Evolutionary conservation across 2,888 invertebrate genomes (phyloP), one percentile per base, ranked within the genome.

Genomic region (Muscina levida): DNA sequence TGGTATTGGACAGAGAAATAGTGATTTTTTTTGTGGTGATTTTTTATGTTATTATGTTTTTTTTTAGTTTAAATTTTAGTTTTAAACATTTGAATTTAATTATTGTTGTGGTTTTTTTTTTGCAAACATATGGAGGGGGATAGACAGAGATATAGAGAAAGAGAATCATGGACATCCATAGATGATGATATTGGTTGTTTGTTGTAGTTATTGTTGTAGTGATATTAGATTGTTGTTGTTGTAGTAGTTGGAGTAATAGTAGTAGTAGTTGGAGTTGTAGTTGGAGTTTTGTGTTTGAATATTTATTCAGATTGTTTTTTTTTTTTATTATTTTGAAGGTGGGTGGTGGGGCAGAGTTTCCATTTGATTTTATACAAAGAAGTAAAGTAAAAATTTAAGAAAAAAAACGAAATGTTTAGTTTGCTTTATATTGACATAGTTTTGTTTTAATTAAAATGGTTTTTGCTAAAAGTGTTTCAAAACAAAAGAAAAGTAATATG

Each of bases 1-100:
- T 97, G 92, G 82, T 74, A 46, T 46, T 70, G 77, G 53, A 56
- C 73, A 65, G 42, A 73, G 53, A 72, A 66, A 72, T 68, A 67
- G 73, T 74, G 65, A 62, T 65, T 62, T 56, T 31, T 3, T 51
- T 57, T 53, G 57, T 57, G 22, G 57, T 65, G 51, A 66, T 59
- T 73, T 26, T 73, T 31, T 2, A 39, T 53, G 24, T 56, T 71
- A 24, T 71, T 71, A 62, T 48, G 31, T 77, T 68, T 24, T 51
- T 37, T 3, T n/a, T 59, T 11, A 46, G 44, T 71, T 57, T 48
- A 8, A 80, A 56, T 71, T 74, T 82, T 57, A 68, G 76, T 74
- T 70, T 59, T 71, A 37, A n/a, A n/a, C 46, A 65, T 62, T 72
- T 72, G 72, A 73, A 56, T 11, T 71, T 46, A 48, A 39, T 65